Evolutionary conservation across 1,140 invertebrate species (phyloP), one percentile per base, ranked within the genome.

Genomic region (Nephila pilipes): DNA sequence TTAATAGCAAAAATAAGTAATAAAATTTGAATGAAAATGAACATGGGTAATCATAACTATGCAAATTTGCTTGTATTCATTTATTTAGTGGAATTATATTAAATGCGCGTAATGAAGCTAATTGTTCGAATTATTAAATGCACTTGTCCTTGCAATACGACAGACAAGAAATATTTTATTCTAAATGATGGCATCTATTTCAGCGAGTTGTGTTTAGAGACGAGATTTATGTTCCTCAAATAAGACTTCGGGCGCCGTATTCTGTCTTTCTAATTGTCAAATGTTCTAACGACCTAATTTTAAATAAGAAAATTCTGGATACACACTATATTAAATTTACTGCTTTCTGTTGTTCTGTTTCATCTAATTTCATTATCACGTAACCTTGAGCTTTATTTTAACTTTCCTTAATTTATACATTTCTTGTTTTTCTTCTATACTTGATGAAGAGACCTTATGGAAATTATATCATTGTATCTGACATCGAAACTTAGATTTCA

Each of bases 231-330:
- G 29, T 36, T 32, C 16, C 29, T 75, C 29, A 36, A 29, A 75
- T 75, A 75, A 75, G 69, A 75, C 18, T 75, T 75, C 18, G 29
- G 69, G 69, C 69, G 69, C 69, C 69, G 69, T 32, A 75, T 16
- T 36, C 25, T 75, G 69, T 75, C 69, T 75, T 75, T 75, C 25
- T 32, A 75, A 75, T 75, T 75, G 69, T 75, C 69, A 75, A 75
- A 75, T 32, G 69, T 29, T 75, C 18, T 36, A 32, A 32, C 69
- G 69, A 75, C 69, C 69, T 75, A 75, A 75, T 75, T 75, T 75
- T 29, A 75, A 75, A 75, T 75, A 32, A 32, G 29, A 20, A 18
- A 32, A 32, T 18, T 16, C 25, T 75, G 1, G 18, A 75, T 75
- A 18, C 16, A 75, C 18, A 20, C 29, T 75, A 75, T 75, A 18